Conservation (phyloP, 2,797 vertebrate species). For the Tiaroga cobitis region DNA sequence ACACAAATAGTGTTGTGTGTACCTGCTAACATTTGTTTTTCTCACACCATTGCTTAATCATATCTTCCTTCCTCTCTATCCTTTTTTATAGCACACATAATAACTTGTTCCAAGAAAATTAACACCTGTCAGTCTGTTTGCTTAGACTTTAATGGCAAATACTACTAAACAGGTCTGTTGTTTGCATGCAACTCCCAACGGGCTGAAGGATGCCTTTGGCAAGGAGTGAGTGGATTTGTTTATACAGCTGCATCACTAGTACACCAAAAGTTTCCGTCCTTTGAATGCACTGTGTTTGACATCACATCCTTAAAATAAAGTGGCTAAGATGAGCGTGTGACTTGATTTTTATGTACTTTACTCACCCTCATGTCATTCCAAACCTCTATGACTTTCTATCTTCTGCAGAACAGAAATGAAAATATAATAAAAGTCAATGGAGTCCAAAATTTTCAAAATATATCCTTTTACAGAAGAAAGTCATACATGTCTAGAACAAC, state of each 20-base stretch:
- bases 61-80: not conserved
- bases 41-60: not conserved
- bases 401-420: not conserved
- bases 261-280: not conserved
- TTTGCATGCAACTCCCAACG: constrained; percentile 25
- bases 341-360: not conserved
- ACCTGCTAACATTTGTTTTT: constrained; percentile 2
- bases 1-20: not conserved
- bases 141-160: constrained; percentile 38
- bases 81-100: constrained; percentile 19
- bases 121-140: constrained; percentile 49
- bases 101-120: constrained; percentile 37
- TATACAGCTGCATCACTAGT: not conserved
- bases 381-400: not conserved
- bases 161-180: constrained; percentile 56
- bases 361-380: not conserved
- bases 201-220: constrained; percentile 21
- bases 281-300: not conserved
- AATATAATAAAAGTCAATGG: not conserved
- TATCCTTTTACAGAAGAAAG: not conserved
- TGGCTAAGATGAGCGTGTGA: not conserved
- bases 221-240: constrained; percentile 15
- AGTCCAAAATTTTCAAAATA: not conserved
- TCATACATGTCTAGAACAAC: not conserved
- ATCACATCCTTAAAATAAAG: not conserved